Evolutionary conservation across 2,797 vertebrate species (phyloP), one percentile per base, ranked within the genome.

Genomic region (Ceryle rudis): DNA sequence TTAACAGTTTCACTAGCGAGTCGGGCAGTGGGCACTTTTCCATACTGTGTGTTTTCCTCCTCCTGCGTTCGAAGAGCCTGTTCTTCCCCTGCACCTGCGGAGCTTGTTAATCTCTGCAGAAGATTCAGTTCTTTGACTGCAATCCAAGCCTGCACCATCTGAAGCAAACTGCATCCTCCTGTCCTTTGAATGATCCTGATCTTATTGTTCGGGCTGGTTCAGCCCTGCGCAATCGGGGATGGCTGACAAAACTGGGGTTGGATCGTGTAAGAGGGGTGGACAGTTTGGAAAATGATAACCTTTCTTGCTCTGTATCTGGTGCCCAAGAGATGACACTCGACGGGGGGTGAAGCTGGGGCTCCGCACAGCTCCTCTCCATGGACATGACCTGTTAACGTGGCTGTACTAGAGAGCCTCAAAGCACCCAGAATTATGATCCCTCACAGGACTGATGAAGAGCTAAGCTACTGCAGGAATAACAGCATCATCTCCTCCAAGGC

Each of bases 31-130:
- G 94, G 95, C 95, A 71, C 87, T 93, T 86, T 92, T 96, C 87
- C 95, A 94, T 94, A 81, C 87, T 91, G 77, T 95, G 93, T 94
- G 77, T 74, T 95, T 95, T 94, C 87, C 89, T 95, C 86, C 93
- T 94, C 85, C 91, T 86, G 80, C 31, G 66, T 60, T 92, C 33
- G 80, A 81, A 94, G 92, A 95, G 85, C 64, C 86, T 95, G 96
- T 95, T 96, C 95, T 94, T 95, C 88, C 87, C 91, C 92, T 88
- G 86, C 95, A 97, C 96, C 97, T 96, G 95, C 88, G 81, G 95
- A 97, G 95, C 83, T 91, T 89, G 83, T 96, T 96, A 91, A 96
- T 97, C 89, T 93, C 95, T 65, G 86, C 85, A 92, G 93, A 94
- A 96, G 90, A 92, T 81, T 96, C 83, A 82, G 83, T 93, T 95